phyloP scores from a whole-genome alignment of 2,113 vertebrate species.

The Eublepharis macularius region DNA sequence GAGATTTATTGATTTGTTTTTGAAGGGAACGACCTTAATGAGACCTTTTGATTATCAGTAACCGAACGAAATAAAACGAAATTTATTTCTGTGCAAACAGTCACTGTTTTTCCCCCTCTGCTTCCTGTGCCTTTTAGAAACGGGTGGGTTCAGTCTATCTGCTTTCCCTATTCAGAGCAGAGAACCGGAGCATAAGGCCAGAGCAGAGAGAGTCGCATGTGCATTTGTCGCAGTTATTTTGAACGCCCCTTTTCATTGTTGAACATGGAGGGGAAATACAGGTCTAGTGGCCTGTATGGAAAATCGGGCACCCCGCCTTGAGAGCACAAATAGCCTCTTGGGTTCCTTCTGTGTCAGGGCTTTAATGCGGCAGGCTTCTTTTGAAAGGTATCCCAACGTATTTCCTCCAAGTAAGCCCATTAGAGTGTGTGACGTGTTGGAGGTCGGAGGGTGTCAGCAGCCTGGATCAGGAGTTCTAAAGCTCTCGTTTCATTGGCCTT shows the following conservation, averaged over 20 bases:
- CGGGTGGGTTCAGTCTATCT: no score
- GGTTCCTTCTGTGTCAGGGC: background rate
- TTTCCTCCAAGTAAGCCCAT: background rate
- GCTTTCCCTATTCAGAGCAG: background rate
- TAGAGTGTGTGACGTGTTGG: background rate
- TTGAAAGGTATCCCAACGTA: no score
- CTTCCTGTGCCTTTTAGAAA: background rate
- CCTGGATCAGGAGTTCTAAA: background rate
- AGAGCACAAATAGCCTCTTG: no score
- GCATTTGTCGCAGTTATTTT: background rate
- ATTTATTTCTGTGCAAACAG: constrained; percentile 44
- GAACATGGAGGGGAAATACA: background rate
- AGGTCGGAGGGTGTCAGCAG: background rate
- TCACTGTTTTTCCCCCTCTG: constrained; percentile 9
- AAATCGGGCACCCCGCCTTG: no score
- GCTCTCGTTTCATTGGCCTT: no score
- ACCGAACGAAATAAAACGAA: constrained; percentile 71
- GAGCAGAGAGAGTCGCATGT: no score
- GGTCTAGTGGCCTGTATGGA: no score
- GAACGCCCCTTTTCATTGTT: no score
- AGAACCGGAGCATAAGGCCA: background rate
- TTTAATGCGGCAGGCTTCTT: background rate
- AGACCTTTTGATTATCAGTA: constrained; percentile 67
- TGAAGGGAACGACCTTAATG: constrained; percentile 56
- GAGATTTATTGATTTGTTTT: constrained; percentile 61